Base-by-base conservation (phyloP, 2,113 vertebrate species). In the Ceyx cyanopectus region DNA sequence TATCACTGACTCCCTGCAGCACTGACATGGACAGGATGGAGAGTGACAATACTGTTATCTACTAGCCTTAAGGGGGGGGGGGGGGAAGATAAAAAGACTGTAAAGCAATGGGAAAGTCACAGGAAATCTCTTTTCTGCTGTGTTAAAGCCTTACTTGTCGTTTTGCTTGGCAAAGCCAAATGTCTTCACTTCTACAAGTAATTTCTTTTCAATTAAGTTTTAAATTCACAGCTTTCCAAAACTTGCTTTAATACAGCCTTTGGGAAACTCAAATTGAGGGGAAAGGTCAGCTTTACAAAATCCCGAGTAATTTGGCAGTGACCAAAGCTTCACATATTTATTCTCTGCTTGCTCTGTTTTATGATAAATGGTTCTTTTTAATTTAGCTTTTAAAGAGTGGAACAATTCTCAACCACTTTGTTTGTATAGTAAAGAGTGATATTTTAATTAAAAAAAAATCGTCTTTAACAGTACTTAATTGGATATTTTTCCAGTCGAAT, bases 191-290 rank as follows among this genome's bases (percentile, higher is more conserved):
- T 75, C n/a, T 72, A 68, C 45, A 65, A 83, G 43, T 53, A 56
- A 70, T 65, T 91, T 89, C 2, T 41, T 73, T 90, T 94, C 72
- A 88, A 88, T 86, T 80, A 90, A 85, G 54, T 81, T 66, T 73
- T 65, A 85, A 73, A 30, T 90, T 90, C 92, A 73, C 32, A 81
- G 50, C 37, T 74, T 63, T 26, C 5, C 81, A 77, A 87, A 19
- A 13, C 12, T 81, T 65, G 17, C 41, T 93, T 87, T 92, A 75
- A 81, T 53, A 81, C 1, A 80, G 73, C 81, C 34, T 76, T 73
- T 40, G 27, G 45, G n/a, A 89, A 92, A 43, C 12, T 81, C 32
- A 88, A 69, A 73, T 43, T 81, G 82, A 26, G 60, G 65, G 57
- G 34, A 82, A 60, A 87, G 40, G 30, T 67, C 81, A 87, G 54